phyloP scores from a whole-genome alignment of 2,888 invertebrate genomes.

The Tiliacea citrago region DNA sequence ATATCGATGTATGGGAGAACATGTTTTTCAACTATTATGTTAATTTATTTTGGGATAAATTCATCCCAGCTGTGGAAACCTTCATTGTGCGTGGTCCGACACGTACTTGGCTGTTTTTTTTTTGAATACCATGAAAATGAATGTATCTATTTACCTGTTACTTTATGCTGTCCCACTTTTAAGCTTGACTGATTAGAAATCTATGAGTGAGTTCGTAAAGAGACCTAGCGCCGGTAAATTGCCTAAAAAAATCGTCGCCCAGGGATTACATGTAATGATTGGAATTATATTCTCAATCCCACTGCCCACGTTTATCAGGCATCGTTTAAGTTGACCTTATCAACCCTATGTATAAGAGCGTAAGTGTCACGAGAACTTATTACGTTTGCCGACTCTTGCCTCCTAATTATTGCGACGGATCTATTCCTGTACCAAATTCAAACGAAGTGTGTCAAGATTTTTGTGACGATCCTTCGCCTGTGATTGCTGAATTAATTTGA shows the following conservation, averaged over 20 bases:
- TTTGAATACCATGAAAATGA: too few species aligned
- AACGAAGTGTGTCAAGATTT: conserved; percentile 40
- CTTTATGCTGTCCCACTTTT: not conserved
- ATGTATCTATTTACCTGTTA: too few species aligned
- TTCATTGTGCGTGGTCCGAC: too few species aligned
- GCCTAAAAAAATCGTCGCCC: not conserved
- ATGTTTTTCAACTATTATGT: too few species aligned
- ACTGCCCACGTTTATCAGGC: conserved; percentile 21
- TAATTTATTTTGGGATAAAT: too few species aligned
- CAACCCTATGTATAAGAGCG: conserved; percentile 11
- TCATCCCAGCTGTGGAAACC: too few species aligned
- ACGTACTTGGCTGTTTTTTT: too few species aligned
- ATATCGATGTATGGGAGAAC: too few species aligned
- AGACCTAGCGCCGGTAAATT: not conserved
- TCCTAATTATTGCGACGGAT: conserved; percentile 44
- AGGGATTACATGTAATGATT: conserved; percentile 6
- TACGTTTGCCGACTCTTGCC: conserved; percentile 17
- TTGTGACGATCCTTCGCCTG: conserved; percentile 13
- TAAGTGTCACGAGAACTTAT: conserved; percentile 22
- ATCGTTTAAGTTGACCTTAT: conserved; percentile 47
- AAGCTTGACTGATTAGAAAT: not conserved
- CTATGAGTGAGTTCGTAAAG: not conserved
- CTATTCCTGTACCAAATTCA: conserved; percentile 22
- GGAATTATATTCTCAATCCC: conserved; percentile 17
- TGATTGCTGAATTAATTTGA: conserved; percentile 42